phyloP scores from a whole-genome alignment of 2,113 vertebrate genomes.

The Empidonax traillii region DNA sequence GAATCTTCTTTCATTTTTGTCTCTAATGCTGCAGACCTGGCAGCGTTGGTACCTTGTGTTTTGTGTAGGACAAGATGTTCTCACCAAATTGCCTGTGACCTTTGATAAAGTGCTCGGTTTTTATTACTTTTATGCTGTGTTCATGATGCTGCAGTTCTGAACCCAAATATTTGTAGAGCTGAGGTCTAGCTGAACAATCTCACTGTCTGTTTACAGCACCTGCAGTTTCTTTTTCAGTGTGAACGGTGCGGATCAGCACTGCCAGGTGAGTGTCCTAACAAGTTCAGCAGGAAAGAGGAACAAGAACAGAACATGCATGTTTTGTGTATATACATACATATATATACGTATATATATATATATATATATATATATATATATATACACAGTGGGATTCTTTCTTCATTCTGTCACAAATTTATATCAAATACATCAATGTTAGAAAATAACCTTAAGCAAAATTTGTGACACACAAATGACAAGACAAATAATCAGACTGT shows the following conservation, averaged over 20 bases:
- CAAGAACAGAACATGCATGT: neutral
- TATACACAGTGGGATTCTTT: neutral
- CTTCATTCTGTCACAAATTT: neutral
- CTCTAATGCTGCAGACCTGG: neutral
- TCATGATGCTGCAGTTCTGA: accelerated
- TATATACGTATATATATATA: neutral
- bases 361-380: neutral
- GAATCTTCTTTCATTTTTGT: neutral
- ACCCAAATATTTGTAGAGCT: neutral
- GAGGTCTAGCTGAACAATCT: neutral
- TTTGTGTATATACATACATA: neutral
- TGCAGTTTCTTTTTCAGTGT: neutral
- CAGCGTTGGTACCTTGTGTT: neutral
- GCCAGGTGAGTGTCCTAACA: neutral
- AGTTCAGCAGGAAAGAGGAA: neutral
- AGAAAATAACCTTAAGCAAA: neutral
- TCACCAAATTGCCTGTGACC: neutral
- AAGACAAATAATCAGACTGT: neutral
- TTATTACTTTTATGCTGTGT: neutral
- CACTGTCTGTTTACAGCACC: neutral
- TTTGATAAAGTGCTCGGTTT: neutral
- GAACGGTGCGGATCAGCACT: neutral
- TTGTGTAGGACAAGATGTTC: neutral
- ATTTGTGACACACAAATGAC: neutral
- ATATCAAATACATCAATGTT: neutral